These are phyloP conservation scores for Dipodomys merriami DNA, from an alignment of 2,113 vertebrate species.

Conservation along the genomic window DNA sequence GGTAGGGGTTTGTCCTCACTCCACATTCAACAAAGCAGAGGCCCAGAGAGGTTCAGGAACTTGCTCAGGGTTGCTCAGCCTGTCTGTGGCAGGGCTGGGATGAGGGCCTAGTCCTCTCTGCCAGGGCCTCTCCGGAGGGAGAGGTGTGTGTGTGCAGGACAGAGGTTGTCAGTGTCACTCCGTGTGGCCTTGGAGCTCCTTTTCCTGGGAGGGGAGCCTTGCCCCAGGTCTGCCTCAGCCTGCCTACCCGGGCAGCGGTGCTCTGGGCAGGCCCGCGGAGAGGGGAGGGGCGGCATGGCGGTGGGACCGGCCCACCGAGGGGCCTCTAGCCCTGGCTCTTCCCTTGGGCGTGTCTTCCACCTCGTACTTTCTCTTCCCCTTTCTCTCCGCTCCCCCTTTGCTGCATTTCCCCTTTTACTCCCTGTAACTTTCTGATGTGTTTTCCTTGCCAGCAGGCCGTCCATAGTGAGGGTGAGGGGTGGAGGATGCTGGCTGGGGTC, in stretches of 20 bases:
- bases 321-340: background rate
- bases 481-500: background rate
- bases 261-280: background rate
- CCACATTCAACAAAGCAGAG: background rate
- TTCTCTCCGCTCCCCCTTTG: slow-evolving; percentile 49
- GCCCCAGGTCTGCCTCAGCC: no score
- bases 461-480: background rate
- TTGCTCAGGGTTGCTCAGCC: background rate
- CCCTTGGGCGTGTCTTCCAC: background rate
- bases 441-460: background rate
- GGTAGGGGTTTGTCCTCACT: background rate
- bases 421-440: background rate
- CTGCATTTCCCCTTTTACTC: background rate
- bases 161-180: background rate
- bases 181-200: background rate
- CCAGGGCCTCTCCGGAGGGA: background rate
- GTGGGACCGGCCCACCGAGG: background rate
- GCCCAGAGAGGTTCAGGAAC: background rate
- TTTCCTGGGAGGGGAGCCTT: background rate
- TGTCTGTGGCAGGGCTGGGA: background rate
- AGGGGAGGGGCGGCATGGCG: background rate
- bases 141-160: background rate
- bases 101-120: background rate
- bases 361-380: slow-evolving; percentile 36
- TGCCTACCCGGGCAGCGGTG: background rate